Evolutionary conservation across 1,140 invertebrate species (phyloP).

Genomic region (Calosoma granatense): DNA sequence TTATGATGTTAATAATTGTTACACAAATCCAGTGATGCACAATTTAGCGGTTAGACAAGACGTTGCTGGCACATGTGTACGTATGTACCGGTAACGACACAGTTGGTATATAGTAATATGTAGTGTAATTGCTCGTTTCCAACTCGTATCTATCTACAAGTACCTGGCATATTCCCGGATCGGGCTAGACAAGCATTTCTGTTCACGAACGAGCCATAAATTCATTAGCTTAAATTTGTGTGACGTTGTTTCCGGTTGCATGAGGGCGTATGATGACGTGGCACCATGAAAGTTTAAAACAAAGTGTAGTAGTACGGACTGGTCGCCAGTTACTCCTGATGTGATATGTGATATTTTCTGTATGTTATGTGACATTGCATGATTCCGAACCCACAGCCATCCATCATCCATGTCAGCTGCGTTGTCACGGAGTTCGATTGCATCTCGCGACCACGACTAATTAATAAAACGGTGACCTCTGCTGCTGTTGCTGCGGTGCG

Average conservation of each 20-base stretch:
- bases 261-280: not conserved
- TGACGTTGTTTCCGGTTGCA: conserved; percentile 1
- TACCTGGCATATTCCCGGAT: not conserved
- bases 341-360: not conserved
- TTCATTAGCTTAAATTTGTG: conserved; percentile 4
- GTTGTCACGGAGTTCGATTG: not conserved
- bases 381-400: not conserved
- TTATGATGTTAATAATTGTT: too few species aligned
- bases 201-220: not conserved
- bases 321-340: not conserved
- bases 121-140: too few species aligned
- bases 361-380: conserved; percentile 6
- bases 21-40: too few species aligned
- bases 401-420: not conserved
- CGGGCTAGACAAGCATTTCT: not conserved
- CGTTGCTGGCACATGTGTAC: too few species aligned
- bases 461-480: not conserved
- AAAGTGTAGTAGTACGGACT: not conserved
- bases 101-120: too few species aligned
- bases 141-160: too few species aligned
- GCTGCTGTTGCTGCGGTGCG: not conserved
- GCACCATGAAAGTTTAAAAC: conserved; percentile 2
- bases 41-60: too few species aligned
- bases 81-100: too few species aligned
- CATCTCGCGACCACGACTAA: not conserved